Evolutionary conservation across 2,113 vertebrate genomes (phyloP).

Genomic region (Columba livia): DNA sequence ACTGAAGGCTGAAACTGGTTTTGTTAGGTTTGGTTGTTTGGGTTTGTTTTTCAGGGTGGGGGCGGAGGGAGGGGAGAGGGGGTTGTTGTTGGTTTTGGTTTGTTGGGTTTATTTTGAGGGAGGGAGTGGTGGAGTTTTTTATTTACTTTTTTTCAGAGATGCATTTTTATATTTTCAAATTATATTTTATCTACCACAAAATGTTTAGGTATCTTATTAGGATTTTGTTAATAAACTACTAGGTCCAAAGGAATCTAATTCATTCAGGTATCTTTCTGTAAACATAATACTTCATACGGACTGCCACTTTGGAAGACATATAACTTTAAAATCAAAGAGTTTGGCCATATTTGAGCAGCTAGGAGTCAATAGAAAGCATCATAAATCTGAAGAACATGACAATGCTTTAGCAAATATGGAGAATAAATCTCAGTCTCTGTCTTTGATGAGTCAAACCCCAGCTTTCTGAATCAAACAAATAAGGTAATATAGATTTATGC

Average conservation of each 20-base stretch:
- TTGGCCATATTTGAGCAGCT: not conserved
- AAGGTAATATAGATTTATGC: not conserved
- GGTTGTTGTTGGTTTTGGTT: not conserved
- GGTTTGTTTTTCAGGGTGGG: not conserved
- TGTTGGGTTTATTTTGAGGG: no score
- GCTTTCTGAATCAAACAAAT: not conserved
- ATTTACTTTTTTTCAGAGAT: not conserved
- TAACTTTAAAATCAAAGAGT: not conserved
- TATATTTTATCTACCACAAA: not conserved
- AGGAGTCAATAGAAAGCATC: not conserved
- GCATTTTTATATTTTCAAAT: not conserved
- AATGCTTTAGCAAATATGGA: not conserved
- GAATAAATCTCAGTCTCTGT: not conserved
- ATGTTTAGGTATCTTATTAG: not conserved
- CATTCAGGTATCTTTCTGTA: not conserved
- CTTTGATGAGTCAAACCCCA: not conserved
- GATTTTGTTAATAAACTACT: not conserved
- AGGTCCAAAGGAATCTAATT: not conserved
- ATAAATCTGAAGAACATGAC: not conserved
- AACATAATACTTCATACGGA: not conserved
- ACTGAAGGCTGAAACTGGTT: not conserved
- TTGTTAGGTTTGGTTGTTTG: not conserved
- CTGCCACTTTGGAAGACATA: not conserved
- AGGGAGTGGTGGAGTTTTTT: no score
- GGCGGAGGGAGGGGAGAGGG: fast-evolving